These are phyloP conservation scores for Holacanthella duospinosa DNA, from an alignment of 2,888 invertebrate species.

Conservation along the genomic window DNA sequence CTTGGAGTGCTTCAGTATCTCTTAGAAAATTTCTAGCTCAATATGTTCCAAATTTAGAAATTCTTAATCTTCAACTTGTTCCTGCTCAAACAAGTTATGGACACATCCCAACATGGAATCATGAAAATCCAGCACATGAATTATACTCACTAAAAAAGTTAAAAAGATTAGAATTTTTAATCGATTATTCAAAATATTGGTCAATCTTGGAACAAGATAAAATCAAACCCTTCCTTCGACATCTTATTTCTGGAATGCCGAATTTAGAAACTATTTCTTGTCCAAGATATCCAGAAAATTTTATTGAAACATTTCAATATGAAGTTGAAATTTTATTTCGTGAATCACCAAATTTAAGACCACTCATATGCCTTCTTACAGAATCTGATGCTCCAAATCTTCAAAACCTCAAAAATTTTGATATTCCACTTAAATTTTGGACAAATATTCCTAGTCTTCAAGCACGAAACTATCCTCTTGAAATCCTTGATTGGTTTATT, in stretches of 20 bases:
- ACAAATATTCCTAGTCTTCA: not conserved
- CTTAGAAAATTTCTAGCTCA: not conserved
- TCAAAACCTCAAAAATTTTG: not conserved
- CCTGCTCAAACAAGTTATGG: not conserved
- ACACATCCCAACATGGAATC: not conserved
- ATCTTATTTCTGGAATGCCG: not conserved
- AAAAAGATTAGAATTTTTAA: not conserved
- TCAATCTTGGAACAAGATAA: not conserved
- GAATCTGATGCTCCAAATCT: not conserved
- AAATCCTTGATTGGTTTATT: not conserved
- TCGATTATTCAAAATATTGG: not conserved
- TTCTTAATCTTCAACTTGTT: not conserved
- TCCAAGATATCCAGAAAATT: not conserved
- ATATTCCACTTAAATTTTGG: not conserved
- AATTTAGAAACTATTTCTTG: not conserved
- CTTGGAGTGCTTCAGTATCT: not conserved
- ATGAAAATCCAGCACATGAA: not conserved
- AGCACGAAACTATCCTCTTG: not conserved
- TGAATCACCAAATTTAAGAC: not conserved
- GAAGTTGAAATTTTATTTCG: not conserved
- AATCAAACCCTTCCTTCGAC: not conserved
- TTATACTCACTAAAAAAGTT: not conserved
- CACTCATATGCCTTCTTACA: not conserved
- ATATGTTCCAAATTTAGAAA: not conserved
- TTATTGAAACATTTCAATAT: not conserved